These are phyloP conservation scores for Virgularia gustaviana DNA, from an alignment of 92 coral and sea anemone genomes.

Conservation along the genomic window DNA sequence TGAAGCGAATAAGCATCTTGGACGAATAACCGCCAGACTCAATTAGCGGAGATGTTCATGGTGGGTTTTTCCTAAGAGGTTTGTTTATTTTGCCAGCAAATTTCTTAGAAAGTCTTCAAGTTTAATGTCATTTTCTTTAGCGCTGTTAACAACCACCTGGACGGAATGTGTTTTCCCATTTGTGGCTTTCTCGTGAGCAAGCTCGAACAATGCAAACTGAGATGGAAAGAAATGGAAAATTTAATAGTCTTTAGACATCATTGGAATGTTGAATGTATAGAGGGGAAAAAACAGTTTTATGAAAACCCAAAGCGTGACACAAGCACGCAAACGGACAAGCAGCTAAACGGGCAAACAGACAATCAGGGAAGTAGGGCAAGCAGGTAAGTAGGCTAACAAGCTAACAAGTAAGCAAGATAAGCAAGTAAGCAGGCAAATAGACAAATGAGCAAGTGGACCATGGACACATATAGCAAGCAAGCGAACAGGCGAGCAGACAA, in stretches of 20 bases:
- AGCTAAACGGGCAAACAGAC: too few relatives aligned
- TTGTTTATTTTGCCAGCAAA: constrained; percentile 59
- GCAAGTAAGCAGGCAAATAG: background rate
- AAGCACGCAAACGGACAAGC: too few relatives aligned
- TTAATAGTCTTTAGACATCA: constrained; percentile 1
- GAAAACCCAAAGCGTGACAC: too few relatives aligned
- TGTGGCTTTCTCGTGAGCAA: constrained; percentile 43
- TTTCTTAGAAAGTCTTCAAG: constrained; percentile 68
- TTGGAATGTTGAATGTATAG: background rate
- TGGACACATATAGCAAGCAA: background rate
- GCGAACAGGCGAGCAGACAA: background rate
- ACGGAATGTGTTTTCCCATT: constrained; percentile 55
- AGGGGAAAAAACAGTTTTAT: background rate
- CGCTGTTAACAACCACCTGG: constrained; percentile 52
- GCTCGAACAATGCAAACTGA: constrained; percentile 93
- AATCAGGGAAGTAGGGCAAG: too few relatives aligned
- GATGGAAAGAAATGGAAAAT: constrained; percentile 32
- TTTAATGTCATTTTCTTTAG: constrained; percentile 64
- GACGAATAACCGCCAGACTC: too few relatives aligned
- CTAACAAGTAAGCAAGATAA: too few relatives aligned
- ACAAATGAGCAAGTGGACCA: background rate
- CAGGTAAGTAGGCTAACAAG: too few relatives aligned
- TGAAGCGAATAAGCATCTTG: too few relatives aligned
- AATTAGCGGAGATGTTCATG: too few relatives aligned
- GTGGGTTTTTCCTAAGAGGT: background rate